These are phyloP conservation scores for Rhynchomys soricoides DNA, from an alignment of 2,113 vertebrate species.

Conservation along the genomic window DNA sequence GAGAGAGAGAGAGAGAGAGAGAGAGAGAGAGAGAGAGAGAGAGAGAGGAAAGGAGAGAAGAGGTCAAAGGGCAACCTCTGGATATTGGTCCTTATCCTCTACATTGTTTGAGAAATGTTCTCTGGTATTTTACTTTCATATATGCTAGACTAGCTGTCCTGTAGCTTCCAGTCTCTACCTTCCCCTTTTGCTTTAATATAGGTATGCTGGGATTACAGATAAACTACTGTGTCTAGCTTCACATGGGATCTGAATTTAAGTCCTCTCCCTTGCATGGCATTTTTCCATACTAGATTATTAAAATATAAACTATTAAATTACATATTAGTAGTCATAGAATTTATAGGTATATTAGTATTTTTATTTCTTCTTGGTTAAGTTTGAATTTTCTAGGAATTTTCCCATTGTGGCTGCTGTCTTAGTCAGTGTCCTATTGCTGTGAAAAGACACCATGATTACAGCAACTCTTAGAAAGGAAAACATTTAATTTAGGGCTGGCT, in stretches of 20 bases:
- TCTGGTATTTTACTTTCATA: not conserved
- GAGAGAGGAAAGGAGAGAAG: no score
- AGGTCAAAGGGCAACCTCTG: not conserved
- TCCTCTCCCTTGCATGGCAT: not conserved
- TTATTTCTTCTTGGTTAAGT: not conserved
- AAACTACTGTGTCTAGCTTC: not conserved
- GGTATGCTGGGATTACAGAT: not conserved
- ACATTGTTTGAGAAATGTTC: no score
- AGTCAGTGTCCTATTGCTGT: not conserved
- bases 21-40: no score
- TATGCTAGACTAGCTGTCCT: not conserved
- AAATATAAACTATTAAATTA: no score
- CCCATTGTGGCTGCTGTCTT: not conserved
- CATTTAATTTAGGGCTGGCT: not conserved
- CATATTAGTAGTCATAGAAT: not conserved
- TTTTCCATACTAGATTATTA: not conserved
- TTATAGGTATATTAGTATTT: not conserved
- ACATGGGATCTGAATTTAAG: no score
- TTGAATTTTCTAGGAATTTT: not conserved
- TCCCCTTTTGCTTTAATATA: not conserved
- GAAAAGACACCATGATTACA: not conserved
- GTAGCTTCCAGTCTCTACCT: not conserved
- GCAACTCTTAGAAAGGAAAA: not conserved
- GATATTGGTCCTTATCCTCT: not conserved
- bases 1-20: no score